A percentile compares a stretch with the other conserved stretches of the same genome.
Conservation (phyloP, 2,888 invertebrate species). For the Baronia brevicornis region DNA sequence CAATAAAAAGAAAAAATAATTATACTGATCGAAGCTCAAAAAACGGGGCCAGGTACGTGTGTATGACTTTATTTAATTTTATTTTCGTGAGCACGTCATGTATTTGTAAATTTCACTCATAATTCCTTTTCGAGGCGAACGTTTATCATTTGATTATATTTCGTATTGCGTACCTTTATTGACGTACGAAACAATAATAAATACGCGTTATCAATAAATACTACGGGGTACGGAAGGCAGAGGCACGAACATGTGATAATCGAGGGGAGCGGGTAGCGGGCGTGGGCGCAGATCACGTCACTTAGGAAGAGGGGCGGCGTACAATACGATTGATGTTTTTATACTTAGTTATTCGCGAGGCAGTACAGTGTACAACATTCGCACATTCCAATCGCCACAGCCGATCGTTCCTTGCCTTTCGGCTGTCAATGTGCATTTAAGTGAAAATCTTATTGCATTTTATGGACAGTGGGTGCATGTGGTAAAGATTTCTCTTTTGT, state of each 20-base stretch:
- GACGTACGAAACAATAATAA: conserved; percentile 51
- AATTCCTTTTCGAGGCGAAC: conserved; percentile 22
- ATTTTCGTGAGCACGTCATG: conserved; percentile 45
- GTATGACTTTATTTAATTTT: conserved; percentile 41
- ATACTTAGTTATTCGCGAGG: conserved; percentile 55
- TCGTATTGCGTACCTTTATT: conserved; percentile 28
- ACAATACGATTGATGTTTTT: conserved; percentile 55
- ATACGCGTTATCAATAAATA: conserved; percentile 28
- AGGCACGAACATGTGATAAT: conserved; percentile 19
- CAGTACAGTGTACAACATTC: conserved; percentile 67
- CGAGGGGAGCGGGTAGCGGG: conserved; percentile 26
- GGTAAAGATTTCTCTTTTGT: conserved; percentile 32
- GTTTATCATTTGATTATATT: conserved; percentile 30
- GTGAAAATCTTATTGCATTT: conserved; percentile 52
- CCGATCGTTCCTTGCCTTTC: conserved; percentile 31
- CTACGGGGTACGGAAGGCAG: conserved; percentile 7
- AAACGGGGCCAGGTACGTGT: conserved; percentile 70
- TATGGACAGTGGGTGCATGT: conserved; percentile 41
- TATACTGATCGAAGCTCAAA: conserved; percentile 52
- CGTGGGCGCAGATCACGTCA: conserved; percentile 48
- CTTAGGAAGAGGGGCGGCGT: conserved; percentile 47
- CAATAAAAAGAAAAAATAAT: conserved; percentile 76
- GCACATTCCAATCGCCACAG: conserved; percentile 64
- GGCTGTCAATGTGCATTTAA: conserved; percentile 59
- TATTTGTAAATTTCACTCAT: conserved; percentile 44